Evolutionary conservation across 1,140 invertebrate species (phyloP), one percentile per base, ranked within the genome.

Genomic region (Danaus melanippus): DNA sequence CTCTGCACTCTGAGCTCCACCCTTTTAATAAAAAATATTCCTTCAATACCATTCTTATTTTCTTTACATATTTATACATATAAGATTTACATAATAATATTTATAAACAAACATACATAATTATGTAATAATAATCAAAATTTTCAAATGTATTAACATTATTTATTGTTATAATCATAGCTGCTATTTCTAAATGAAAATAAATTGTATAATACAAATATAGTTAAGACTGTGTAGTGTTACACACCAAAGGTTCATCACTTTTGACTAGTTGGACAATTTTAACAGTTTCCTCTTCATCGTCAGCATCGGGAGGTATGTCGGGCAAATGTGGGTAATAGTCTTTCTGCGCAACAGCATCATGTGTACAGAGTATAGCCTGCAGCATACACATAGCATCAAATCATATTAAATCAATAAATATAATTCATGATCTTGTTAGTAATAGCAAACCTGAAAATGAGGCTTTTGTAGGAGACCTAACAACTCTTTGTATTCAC

Each of bases 211-310:
- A 32, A 32, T 32, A 32, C 21, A 32, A 32, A 32, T 32, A 32
- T 32, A 32, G 7, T 32, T 32, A 32, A 32, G 6, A 5, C 40
- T 15, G 43, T 45, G 39, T 39, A 57, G 39, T 4, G 47, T 55
- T 63, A 67, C 93, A 91, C 91, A 98, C 96, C 94, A 99, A 87
- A 45, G 97, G 96, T 87, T 99, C 97, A 84, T 97, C 96, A 84
- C 96, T 97, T 87, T 98, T 98, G 21, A 98, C 96, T 55, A 98
- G 89, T 85, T 98, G 96, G 17, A 98, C 97, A 83, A 99, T 97
- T 90, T 98, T 98, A 51, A 98, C 93, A 39, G 97, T 97, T 82
- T 97, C 95, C 84, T 98, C 97, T 77, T 96, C 95, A 74, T 97
- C 94, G 78, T 97, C 95, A 10, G 94, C 92, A 76, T 97, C 95